Evolutionary conservation across 2,888 invertebrate genomes (phyloP).

Genomic region (Pseudanteris insignis): DNA sequence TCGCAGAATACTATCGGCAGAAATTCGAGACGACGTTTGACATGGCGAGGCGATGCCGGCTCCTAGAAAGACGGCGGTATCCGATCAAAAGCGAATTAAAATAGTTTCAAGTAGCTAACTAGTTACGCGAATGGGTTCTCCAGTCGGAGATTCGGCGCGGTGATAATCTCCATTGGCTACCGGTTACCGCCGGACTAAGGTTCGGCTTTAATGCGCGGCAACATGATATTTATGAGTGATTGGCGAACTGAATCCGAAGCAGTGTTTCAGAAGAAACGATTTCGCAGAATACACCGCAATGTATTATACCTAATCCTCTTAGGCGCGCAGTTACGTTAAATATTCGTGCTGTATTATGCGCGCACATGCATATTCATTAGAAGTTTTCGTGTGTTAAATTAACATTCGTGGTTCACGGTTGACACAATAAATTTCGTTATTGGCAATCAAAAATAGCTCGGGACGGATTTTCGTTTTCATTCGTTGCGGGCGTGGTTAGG

Average conservation of each 20-base stretch:
- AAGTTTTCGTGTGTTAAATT: slow-evolving; percentile 18
- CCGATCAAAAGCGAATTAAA: slow-evolving; percentile 54
- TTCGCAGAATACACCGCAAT: slow-evolving; percentile 17
- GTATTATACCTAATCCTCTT: slow-evolving; percentile 29
- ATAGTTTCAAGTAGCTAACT: slow-evolving; percentile 34
- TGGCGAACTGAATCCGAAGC: slow-evolving; percentile 26
- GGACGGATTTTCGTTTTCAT: too few relatives aligned
- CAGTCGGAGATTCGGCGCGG: slow-evolving; percentile 59
- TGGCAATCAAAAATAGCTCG: slow-evolving; percentile 16
- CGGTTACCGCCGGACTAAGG: slow-evolving; percentile 51
- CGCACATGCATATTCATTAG: slow-evolving; percentile 20
- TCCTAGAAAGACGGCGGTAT: slow-evolving; percentile 53
- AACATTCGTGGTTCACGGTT: slow-evolving; percentile 19
- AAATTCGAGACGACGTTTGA: slow-evolving; percentile 59
- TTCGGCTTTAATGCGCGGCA: slow-evolving; percentile 40
- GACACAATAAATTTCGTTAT: slow-evolving; percentile 22
- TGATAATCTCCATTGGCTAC: slow-evolving; percentile 62
- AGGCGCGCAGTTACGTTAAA: slow-evolving; percentile 17
- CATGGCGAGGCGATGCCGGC: slow-evolving; percentile 41
- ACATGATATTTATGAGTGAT: slow-evolving; percentile 50
- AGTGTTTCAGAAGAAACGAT: slow-evolving; percentile 31
- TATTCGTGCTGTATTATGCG: slow-evolving; percentile 17
- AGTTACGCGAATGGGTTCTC: slow-evolving; percentile 55
- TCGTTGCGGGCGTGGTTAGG: too few relatives aligned
- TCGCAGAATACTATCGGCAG: slow-evolving; percentile 63